Conservation (phyloP, 30 jellyfish, hydroid and myxozoan species). For the Aurelia sp. region DNA sequence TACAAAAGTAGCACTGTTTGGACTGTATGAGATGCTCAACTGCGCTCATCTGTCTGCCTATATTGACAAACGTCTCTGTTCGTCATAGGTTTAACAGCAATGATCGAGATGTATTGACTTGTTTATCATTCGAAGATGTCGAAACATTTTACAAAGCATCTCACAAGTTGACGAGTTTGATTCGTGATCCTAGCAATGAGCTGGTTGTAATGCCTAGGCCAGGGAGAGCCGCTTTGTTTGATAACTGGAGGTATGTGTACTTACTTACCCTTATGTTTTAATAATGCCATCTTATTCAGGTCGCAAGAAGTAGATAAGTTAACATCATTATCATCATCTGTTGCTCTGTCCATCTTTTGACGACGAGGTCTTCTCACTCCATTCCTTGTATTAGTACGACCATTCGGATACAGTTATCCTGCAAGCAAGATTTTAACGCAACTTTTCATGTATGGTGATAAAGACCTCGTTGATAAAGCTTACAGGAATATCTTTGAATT, state of each 20-base stretch:
- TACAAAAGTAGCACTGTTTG: no score
- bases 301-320: no score
- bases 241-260: conserved; percentile 85
- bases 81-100: conserved; percentile 46
- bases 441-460: no score
- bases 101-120: conserved; percentile 70
- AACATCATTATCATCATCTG: no score
- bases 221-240: conserved; percentile 75
- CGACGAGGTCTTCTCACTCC: no score
- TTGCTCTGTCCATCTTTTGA: no score
- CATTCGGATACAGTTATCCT: neutral
- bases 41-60: neutral
- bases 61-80: no score
- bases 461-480: no score
- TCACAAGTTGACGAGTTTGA: conserved; percentile 26
- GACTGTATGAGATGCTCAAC: neutral
- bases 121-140: conserved; percentile 75
- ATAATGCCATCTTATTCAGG: neutral
- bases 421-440: no score
- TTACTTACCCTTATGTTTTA: neutral
- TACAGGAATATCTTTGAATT: no score
- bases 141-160: conserved; percentile 74
- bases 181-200: conserved; percentile 55
- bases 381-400: no score
- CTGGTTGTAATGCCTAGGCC: conserved; percentile 65